phyloP scores from a whole-genome alignment of 2,888 invertebrate species.

The Hydropsyche betteni region DNA sequence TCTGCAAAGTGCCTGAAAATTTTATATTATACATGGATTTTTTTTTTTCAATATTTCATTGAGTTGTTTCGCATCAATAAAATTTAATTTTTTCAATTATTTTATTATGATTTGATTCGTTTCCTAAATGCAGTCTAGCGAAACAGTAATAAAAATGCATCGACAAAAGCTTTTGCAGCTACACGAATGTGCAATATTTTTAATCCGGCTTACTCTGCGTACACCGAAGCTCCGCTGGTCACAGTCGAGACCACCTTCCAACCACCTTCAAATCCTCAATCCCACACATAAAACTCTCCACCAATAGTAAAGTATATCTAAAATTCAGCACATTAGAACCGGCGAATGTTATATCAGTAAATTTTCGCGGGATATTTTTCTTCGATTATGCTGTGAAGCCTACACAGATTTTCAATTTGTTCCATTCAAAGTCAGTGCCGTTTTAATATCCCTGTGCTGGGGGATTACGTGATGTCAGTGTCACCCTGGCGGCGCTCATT shows the following conservation, averaged over 20 bases:
- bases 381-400: background rate
- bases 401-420: constrained; percentile 7
- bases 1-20: no score
- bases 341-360: background rate
- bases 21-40: no score
- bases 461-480: constrained; percentile 30
- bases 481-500: constrained; percentile 45
- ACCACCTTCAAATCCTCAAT: background rate
- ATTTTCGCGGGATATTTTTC: background rate
- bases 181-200: constrained; percentile 46
- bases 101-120: constrained; percentile 32
- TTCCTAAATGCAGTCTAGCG: constrained; percentile 8
- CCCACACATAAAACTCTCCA: background rate
- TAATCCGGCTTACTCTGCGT: constrained; percentile 42
- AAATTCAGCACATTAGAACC: background rate
- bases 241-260: constrained; percentile 16
- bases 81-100: background rate
- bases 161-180: constrained; percentile 38
- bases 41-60: no score
- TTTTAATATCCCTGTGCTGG: constrained; percentile 22
- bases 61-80: no score
- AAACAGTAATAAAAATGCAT: constrained; percentile 4
- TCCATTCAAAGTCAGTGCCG: background rate
- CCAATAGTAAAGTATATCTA: background rate
- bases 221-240: background rate